phyloP scores from a whole-genome alignment of 2,888 invertebrate genomes.

The Saturnia pavonia region DNA sequence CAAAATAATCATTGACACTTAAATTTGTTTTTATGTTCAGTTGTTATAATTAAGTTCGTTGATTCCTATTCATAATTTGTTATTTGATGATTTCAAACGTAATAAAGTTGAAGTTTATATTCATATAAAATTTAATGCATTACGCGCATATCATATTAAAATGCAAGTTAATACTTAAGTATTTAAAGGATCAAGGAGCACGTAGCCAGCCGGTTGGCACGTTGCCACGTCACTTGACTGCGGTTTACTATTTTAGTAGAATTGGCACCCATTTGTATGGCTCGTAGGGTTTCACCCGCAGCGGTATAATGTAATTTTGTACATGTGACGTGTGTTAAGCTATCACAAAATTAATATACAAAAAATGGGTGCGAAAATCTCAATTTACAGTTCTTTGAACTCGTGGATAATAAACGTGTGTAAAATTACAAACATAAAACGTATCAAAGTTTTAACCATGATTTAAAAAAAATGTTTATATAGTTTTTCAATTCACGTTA shows the following conservation, averaged over 20 bases:
- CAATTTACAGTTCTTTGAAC: slow-evolving; percentile 4
- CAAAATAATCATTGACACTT: too few relatives aligned
- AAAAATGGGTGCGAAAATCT: not conserved
- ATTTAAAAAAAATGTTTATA: too few relatives aligned
- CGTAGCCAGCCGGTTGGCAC: slow-evolving; percentile 41
- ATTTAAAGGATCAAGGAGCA: slow-evolving; percentile 6
- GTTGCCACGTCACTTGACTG: slow-evolving; percentile 50
- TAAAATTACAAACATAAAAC: not conserved
- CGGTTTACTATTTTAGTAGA: slow-evolving; percentile 48
- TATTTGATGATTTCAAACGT: not conserved
- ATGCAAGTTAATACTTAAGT: slow-evolving; percentile 4
- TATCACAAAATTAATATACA: slow-evolving; percentile 17
- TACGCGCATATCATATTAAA: not conserved
- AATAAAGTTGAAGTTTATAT: not conserved
- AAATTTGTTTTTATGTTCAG: too few relatives aligned
- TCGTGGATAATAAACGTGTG: not conserved
- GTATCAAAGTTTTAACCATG: not conserved
- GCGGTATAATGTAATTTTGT: slow-evolving; percentile 35
- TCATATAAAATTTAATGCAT: not conserved
- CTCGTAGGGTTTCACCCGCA: slow-evolving; percentile 39
- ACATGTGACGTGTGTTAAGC: slow-evolving; percentile 34
- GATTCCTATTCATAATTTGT: not conserved
- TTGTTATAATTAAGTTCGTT: not conserved
- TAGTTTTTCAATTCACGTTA: too few relatives aligned
- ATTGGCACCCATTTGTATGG: slow-evolving; percentile 51